These are phyloP conservation scores for rat (Rattus norvegicus) DNA, from an alignment of 2,113 vertebrate genomes.

Conservation along the genomic window GRCr8 NC_086019.1:107504001-107504500, in stretches of 20 bases:
- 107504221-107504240: not conserved
- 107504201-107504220: not conserved
- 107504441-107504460: not conserved
- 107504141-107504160: not conserved
- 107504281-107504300: not conserved
- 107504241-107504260: not conserved
- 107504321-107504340: slow-evolving; percentile 36
- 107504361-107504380: not conserved
- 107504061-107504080: too few relatives aligned
- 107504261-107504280: not conserved
- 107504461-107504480: not conserved
- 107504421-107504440: not conserved
- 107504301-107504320: not conserved
- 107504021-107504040: not conserved
- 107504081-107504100: not conserved
- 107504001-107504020: not conserved
- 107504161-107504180: not conserved
- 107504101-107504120: not conserved
- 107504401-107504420: not conserved
- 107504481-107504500: not conserved
- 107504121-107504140: not conserved
- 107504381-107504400: not conserved
- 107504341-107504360: not conserved
- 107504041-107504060: not conserved
- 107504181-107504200: not conserved